phyloP scores from a whole-genome alignment of 1,140 invertebrate species.

The Bombus impatiens region DNA sequence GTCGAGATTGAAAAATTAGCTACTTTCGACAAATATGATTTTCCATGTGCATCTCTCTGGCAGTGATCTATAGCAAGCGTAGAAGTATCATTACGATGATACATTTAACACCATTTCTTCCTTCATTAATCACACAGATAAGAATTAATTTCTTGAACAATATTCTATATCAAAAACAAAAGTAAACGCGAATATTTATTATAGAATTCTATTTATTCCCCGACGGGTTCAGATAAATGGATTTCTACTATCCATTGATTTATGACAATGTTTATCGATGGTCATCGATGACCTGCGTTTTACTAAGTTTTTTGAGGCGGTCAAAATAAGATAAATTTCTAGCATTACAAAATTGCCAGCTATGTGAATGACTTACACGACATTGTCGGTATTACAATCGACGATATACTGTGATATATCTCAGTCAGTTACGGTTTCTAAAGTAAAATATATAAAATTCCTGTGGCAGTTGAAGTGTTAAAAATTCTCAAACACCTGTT shows the following conservation, averaged over 20 bases:
- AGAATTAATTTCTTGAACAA: background rate
- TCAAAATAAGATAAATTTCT: no score
- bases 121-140: background rate
- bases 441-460: no score
- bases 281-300: no score
- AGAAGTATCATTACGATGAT: background rate
- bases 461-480: no score
- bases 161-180: background rate
- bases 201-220: background rate
- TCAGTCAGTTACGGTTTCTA: no score
- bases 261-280: background rate
- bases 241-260: background rate
- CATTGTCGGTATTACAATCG: no score
- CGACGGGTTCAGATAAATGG: background rate
- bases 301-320: no score
- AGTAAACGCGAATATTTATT: background rate
- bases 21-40: background rate
- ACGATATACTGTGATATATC: no score
- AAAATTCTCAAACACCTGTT: no score
- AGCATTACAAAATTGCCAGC: no score
- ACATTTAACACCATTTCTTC: background rate
- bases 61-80: background rate
- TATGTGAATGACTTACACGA: no score
- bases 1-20: background rate
- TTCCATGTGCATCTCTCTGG: background rate